A percentile compares a stretch with the other conserved stretches of the same genome.
Evolutionary conservation across 2,888 invertebrate species (phyloP).

Genomic region (Calephelis perditalis): DNA sequence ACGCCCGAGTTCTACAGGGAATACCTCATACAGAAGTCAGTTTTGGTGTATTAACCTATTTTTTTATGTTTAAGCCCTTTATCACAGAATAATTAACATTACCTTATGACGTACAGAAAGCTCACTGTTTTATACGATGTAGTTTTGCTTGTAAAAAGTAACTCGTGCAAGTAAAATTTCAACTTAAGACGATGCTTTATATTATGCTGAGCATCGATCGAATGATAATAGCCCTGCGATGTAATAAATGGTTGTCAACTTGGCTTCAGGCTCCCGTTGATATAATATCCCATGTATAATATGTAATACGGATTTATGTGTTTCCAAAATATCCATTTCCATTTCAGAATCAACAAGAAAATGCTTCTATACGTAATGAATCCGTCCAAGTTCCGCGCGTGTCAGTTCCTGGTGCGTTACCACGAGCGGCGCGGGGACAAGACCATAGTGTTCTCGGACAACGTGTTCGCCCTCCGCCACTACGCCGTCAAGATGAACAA

Average conservation of each 20-base stretch:
- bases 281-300: no score
- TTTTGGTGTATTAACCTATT: background rate
- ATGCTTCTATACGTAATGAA: constrained; percentile 98
- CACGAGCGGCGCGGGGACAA: constrained; percentile 98
- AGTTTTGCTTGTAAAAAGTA: no score
- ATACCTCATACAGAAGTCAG: constrained; percentile 87
- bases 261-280: no score
- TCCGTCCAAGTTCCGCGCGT: constrained; percentile 97
- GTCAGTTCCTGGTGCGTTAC: constrained; percentile 94
- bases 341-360: constrained; percentile 88
- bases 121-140: no score
- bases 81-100: no score
- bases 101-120: no score
- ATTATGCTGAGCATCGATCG: no score
- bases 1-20: constrained; percentile 99
- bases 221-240: no score
- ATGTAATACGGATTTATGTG: background rate
- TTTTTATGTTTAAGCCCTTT: no score
- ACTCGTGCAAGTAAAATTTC: no score
- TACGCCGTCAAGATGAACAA: constrained; percentile 98
- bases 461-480: constrained; percentile 98
- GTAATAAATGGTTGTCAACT: no score
- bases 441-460: constrained; percentile 99
- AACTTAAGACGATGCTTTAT: no score
- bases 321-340: background rate